A percentile compares a stretch with the other conserved stretches of the same genome.
phyloP scores from a whole-genome alignment of 2,113 vertebrate species.

The Tragulus kanchil region DNA sequence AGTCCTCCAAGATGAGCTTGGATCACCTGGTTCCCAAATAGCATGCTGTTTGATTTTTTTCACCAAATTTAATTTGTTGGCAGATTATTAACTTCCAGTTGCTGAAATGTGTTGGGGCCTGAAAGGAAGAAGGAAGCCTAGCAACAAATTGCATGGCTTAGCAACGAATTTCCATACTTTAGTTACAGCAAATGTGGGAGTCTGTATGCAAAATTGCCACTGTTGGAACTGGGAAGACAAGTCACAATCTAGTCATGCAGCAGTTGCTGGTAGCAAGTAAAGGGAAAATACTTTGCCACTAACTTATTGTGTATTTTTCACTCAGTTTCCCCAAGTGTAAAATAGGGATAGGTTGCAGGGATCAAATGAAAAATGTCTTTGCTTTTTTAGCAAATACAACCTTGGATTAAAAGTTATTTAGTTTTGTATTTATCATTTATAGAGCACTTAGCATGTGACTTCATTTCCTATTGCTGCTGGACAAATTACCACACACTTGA shows the following conservation, averaged over 20 bases:
- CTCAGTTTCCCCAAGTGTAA: not conserved
- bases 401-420: conserved; percentile 28
- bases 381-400: conserved; percentile 27
- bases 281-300: not conserved
- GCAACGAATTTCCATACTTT: conserved; percentile 80
- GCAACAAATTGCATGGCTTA: conserved; percentile 81
- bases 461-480: conserved; percentile 45
- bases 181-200: conserved; percentile 83
- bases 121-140: conserved; percentile 68
- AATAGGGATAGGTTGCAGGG: not conserved
- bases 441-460: not conserved
- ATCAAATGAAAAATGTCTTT: conserved; percentile 34
- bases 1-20: not conserved
- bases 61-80: conserved; percentile 78
- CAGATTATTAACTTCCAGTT: conserved; percentile 83
- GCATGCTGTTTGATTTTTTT: conserved; percentile 68
- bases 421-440: conserved; percentile 14
- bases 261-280: not conserved
- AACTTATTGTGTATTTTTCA: not conserved
- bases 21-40: conserved; percentile 19
- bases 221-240: conserved; percentile 28
- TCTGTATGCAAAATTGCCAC: conserved; percentile 72
- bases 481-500: not conserved
- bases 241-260: not conserved
- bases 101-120: conserved; percentile 56